Conservation (phyloP, 2,888 invertebrate genomes). For the Alloplasta piceator region DNA sequence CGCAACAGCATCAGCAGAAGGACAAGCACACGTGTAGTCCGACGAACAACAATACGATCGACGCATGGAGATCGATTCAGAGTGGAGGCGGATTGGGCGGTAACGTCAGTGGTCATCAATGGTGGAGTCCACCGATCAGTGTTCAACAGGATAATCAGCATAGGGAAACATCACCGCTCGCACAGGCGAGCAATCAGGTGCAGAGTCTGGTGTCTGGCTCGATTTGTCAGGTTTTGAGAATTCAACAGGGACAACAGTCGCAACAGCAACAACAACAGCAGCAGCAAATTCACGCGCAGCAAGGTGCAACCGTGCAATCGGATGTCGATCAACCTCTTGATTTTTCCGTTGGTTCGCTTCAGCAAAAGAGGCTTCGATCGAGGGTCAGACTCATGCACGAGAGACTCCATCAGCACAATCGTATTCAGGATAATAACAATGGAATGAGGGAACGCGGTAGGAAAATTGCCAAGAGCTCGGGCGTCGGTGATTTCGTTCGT, state of each 20-base stretch:
- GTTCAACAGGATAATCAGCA: constrained; percentile 75
- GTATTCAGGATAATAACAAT: constrained; percentile 79
- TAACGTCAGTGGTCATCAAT: constrained; percentile 72
- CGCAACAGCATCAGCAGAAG: constrained; percentile 71
- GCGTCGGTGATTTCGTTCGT: constrained; percentile 58
- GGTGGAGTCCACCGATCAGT: constrained; percentile 79
- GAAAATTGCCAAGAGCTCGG: constrained; percentile 73
- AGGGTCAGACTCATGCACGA: constrained; percentile 76
- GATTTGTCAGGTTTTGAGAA: constrained; percentile 62
- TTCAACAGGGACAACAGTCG: constrained; percentile 61
- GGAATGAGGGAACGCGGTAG: constrained; percentile 71
- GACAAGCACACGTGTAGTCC: constrained; percentile 83
- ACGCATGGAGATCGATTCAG: constrained; percentile 82
- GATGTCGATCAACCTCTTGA: constrained; percentile 88
- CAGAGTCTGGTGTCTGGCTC: constrained; percentile 62
- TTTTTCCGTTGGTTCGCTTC: constrained; percentile 88
- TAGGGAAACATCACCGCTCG: constrained; percentile 65
- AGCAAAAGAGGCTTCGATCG: constrained; percentile 79
- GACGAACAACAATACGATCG: constrained; percentile 85
- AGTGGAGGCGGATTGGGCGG: constrained; percentile 67
- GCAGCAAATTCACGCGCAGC: constrained; percentile 65
- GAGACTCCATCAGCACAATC: constrained; percentile 71
- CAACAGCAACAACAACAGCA: constrained; percentile 65
- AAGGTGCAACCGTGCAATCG: constrained; percentile 70
- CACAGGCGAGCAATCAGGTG: constrained; percentile 62